Conservation (phyloP, 2,797 vertebrate genomes). For the Lagocephalus sceleratus region DNA sequence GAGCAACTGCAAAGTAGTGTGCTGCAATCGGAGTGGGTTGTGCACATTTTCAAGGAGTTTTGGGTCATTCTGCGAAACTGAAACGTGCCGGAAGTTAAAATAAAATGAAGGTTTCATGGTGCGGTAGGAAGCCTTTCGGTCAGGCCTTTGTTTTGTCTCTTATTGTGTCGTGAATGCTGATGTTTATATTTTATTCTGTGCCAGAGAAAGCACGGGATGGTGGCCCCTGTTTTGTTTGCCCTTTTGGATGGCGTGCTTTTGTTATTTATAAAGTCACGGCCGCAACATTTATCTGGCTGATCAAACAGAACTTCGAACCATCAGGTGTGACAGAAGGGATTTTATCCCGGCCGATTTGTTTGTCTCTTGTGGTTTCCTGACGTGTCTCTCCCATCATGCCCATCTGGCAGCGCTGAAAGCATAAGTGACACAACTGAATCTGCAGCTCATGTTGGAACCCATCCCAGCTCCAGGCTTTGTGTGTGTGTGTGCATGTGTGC, state of each 20-base stretch:
- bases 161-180: constrained; percentile 57
- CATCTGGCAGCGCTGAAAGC: constrained; percentile 11
- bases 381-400: background rate
- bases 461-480: constrained; percentile 34
- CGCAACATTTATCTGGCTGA: background rate
- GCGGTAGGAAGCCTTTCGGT: constrained; percentile 18
- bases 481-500: constrained; percentile 14
- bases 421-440: constrained; percentile 14
- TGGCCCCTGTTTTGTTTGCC: constrained; percentile 45
- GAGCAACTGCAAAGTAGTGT: no score
- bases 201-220: constrained; percentile 56
- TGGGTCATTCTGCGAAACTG: no score
- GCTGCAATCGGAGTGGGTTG: no score
- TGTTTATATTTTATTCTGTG: constrained; percentile 57
- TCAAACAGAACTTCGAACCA: background rate
- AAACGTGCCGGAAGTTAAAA: no score
- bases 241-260: constrained; percentile 10
- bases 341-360: background rate
- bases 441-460: constrained; percentile 49
- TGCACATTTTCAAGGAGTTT: no score
- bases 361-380: constrained; percentile 6
- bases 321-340: constrained; percentile 2
- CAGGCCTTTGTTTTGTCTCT: constrained; percentile 31
- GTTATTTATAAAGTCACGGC: background rate
- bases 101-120: constrained; percentile 1